Conservation (phyloP, 2,113 vertebrate species). For the Passer montanus region DNA sequence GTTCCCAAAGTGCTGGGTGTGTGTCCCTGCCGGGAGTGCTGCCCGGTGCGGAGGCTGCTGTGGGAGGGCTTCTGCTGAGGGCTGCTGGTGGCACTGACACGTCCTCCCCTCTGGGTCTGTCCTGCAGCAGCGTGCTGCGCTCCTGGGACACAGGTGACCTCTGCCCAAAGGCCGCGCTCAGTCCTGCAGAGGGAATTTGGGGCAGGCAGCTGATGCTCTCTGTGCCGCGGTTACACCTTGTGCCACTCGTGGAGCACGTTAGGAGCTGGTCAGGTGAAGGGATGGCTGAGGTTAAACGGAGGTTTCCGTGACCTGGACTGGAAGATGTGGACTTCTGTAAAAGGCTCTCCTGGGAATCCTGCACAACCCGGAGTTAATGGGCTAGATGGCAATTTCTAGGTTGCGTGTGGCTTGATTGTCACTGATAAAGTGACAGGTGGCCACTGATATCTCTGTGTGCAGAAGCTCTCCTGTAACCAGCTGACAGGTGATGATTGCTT, state of each 20-base stretch:
- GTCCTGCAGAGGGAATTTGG: not conserved
- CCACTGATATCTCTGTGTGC: not conserved
- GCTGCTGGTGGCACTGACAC: not conserved
- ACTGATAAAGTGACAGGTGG: not conserved
- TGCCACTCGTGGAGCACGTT: rapidly evolving
- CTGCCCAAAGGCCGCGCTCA: not conserved
- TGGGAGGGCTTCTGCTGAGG: not conserved
- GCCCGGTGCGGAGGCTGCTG: not conserved
- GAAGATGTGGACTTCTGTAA: not conserved
- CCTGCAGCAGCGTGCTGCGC: too few relatives aligned
- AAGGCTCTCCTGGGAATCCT: not conserved
- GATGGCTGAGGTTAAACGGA: not conserved
- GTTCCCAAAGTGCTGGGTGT: not conserved
- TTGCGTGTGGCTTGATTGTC: rapidly evolving
- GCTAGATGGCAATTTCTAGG: not conserved
- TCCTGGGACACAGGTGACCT: not conserved
- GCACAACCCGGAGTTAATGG: rapidly evolving
- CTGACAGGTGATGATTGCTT: not conserved
- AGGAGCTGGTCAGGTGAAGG: not conserved
- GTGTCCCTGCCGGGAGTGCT: not conserved
- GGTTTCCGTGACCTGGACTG: not conserved
- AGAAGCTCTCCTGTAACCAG: not conserved
- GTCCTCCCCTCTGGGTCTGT: not conserved
- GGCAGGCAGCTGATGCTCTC: not conserved
- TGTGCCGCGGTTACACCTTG: not conserved